Conservation (phyloP, 2,888 invertebrate genomes). For the Chalcis sispes region DNA sequence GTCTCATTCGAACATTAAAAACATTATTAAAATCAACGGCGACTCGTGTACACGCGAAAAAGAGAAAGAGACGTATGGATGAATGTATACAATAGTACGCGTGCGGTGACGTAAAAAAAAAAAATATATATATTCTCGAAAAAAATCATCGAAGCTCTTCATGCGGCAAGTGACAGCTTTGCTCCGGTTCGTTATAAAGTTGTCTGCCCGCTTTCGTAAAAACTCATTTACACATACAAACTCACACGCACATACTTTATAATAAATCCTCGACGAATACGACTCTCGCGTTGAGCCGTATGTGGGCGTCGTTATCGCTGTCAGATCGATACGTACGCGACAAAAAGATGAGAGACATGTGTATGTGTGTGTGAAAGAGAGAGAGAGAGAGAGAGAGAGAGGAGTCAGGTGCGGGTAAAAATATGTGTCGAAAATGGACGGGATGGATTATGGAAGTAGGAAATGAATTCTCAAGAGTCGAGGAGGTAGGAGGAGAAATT, state of each 20-base stretch:
- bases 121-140: no score
- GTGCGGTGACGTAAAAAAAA: no score
- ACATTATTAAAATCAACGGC: no score
- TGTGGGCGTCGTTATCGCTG: not conserved
- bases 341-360: not conserved
- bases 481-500: not conserved
- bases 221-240: not conserved
- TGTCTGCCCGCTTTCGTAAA: not conserved
- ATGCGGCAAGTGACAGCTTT: not conserved
- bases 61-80: no score
- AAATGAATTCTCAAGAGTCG: no score
- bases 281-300: conserved; percentile 18
- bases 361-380: no score
- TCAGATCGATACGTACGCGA: conserved; percentile 21
- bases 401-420: no score
- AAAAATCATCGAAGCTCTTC: not conserved
- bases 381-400: not conserved
- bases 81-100: no score
- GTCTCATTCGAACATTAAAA: no score
- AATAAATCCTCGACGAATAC: conserved; percentile 28
- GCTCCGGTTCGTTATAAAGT: not conserved
- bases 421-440: not conserved
- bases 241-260: conserved; percentile 6
- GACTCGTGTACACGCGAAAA: no score
- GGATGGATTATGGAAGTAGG: not conserved